Conservation (phyloP, 2,888 invertebrate genomes). For the Thalpophila matura region DNA sequence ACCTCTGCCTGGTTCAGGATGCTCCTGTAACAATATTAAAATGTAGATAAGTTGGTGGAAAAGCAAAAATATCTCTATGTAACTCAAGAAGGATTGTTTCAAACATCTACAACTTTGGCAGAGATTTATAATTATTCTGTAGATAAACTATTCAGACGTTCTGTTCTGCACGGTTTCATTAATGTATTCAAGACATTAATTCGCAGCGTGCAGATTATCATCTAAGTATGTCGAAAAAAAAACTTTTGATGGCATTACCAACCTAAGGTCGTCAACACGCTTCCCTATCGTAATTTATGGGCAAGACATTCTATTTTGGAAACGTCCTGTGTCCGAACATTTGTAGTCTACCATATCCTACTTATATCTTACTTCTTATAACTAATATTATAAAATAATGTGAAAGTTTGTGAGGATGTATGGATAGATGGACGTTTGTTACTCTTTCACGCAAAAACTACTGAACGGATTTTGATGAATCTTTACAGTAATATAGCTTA, state of each 20-base stretch:
- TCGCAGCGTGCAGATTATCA: not conserved
- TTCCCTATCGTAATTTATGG: constrained; percentile 22
- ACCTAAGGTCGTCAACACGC: constrained; percentile 11
- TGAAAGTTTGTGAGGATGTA: too few relatives aligned
- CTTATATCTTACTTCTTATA: too few relatives aligned
- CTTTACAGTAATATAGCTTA: too few relatives aligned
- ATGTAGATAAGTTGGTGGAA: constrained; percentile 11
- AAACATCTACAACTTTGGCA: not conserved
- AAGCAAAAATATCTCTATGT: constrained; percentile 3
- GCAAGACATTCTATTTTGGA: constrained; percentile 6
- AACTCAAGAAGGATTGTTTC: not conserved
- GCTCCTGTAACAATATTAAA: constrained; percentile 25
- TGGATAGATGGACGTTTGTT: too few relatives aligned
- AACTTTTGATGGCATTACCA: constrained; percentile 34
- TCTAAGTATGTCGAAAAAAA: constrained; percentile 30
- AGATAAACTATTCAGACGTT: too few relatives aligned
- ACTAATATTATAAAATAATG: too few relatives aligned
- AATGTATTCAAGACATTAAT: too few relatives aligned
- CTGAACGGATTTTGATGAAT: constrained; percentile 10
- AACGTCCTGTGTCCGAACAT: not conserved
- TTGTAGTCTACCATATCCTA: too few relatives aligned
- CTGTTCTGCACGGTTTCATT: not conserved
- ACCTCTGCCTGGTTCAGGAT: not conserved
- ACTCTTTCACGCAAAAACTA: too few relatives aligned
- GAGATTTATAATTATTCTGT: not conserved